These are phyloP conservation scores for Champsocephalus esox DNA, from an alignment of 2,797 vertebrate species.

Conservation along the genomic window DNA sequence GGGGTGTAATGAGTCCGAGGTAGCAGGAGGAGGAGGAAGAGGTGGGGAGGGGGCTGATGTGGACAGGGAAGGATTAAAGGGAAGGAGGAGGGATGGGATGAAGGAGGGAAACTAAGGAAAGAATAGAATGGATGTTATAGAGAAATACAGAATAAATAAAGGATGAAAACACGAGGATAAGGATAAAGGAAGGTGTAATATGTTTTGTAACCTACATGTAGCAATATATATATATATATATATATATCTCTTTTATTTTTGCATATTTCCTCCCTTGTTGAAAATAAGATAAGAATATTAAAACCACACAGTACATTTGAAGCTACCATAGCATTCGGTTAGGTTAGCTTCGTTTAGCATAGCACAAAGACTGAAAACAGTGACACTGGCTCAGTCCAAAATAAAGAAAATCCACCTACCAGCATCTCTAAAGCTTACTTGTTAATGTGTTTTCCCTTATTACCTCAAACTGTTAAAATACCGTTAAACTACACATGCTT, in stretches of 20 bases:
- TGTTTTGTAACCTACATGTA: not conserved
- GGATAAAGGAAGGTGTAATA: not conserved
- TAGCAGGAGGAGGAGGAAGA: constrained; percentile 42
- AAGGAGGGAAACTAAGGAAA: constrained; percentile 3
- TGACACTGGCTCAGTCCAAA: too few species aligned
- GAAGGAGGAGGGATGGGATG: not conserved
- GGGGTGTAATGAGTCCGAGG: constrained; percentile 79
- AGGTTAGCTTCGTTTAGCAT: constrained; percentile 1
- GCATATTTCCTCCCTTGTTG: too few species aligned
- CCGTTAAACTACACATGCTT: not conserved
- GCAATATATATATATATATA: not conserved
- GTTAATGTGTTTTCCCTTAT: not conserved
- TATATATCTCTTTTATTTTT: too few species aligned
- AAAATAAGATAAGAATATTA: too few species aligned
- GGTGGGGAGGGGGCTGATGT: constrained; percentile 33
- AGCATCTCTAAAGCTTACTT: not conserved
- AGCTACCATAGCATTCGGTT: too few species aligned
- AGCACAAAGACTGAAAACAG: not conserved
- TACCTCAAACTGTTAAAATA: not conserved
- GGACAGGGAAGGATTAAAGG: constrained; percentile 20
- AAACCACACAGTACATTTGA: too few species aligned
- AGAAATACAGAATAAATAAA: not conserved
- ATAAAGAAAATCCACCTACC: too few species aligned
- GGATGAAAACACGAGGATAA: not conserved
- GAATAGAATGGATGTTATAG: constrained; percentile 2